phyloP scores from a whole-genome alignment of 2,888 invertebrate species.

The Atethmia centrago region DNA sequence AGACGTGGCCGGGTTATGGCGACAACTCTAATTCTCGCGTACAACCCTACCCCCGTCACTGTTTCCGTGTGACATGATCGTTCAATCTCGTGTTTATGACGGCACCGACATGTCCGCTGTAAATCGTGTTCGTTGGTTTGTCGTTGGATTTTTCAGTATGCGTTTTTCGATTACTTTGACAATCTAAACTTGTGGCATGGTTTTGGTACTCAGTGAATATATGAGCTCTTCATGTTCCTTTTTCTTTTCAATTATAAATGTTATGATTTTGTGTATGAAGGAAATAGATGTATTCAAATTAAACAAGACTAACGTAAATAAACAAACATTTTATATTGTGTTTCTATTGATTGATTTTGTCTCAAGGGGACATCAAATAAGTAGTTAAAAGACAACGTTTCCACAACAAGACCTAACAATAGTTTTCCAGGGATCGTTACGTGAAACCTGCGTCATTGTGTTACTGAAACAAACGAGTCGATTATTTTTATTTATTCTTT shows the following conservation, averaged over 20 bases:
- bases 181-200: background rate
- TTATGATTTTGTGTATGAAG: background rate
- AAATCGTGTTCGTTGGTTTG: background rate
- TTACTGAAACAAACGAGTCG: background rate
- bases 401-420: background rate
- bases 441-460: background rate
- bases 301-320: no score
- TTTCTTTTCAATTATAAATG: background rate
- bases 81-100: conserved; percentile 63
- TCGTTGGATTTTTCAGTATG: conserved; percentile 34
- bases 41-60: conserved; percentile 57
- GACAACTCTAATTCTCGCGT: conserved; percentile 61
- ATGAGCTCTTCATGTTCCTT: no score
- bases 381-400: background rate
- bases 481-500: no score
- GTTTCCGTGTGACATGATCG: conserved; percentile 57
- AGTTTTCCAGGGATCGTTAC: background rate
- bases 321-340: background rate
- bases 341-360: background rate
- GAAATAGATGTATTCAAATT: background rate
- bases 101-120: conserved; percentile 31
- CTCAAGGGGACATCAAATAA: background rate
- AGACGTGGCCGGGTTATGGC: conserved; percentile 50
- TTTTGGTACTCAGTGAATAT: background rate
- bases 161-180: conserved; percentile 20